Conservation (phyloP, 2,888 invertebrate species). For the Hydraecia micacea region DNA sequence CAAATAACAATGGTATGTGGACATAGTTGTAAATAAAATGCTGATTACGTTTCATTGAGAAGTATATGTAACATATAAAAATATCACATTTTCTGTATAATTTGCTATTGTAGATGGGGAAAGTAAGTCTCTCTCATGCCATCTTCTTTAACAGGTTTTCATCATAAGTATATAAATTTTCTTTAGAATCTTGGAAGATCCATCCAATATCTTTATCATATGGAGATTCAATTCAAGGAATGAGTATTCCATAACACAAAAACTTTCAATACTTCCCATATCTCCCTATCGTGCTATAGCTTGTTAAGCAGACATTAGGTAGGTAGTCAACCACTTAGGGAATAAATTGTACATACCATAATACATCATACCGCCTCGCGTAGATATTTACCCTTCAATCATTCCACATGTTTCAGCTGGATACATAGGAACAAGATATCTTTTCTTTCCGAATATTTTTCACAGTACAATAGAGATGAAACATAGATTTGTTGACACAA, state of each 20-base stretch:
- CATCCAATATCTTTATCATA: neutral
- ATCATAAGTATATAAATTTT: conserved; percentile 10
- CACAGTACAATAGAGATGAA: neutral
- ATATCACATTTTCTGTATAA: neutral
- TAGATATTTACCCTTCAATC: conserved; percentile 18
- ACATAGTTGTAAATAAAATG: conserved; percentile 22
- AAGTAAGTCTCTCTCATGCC: neutral
- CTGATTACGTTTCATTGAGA: neutral
- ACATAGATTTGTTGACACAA: conserved; percentile 1
- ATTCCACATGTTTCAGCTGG: conserved; percentile 14
- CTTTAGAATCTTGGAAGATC: neutral
- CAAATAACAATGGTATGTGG: conserved; percentile 10
- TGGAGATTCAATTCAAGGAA: neutral
- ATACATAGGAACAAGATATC: neutral
- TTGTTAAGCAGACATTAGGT: too few relatives aligned
- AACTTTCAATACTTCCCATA: neutral
- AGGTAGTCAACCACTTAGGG: neutral
- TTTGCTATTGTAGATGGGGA: neutral
- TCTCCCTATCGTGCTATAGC: neutral
- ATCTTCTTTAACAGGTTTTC: neutral
- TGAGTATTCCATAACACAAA: neutral
- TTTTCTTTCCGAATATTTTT: neutral
- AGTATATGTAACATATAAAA: neutral
- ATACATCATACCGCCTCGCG: neutral
- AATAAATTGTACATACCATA: neutral